Conservation (phyloP, 2,888 invertebrate genomes). For the Plebejus melissa region DNA sequence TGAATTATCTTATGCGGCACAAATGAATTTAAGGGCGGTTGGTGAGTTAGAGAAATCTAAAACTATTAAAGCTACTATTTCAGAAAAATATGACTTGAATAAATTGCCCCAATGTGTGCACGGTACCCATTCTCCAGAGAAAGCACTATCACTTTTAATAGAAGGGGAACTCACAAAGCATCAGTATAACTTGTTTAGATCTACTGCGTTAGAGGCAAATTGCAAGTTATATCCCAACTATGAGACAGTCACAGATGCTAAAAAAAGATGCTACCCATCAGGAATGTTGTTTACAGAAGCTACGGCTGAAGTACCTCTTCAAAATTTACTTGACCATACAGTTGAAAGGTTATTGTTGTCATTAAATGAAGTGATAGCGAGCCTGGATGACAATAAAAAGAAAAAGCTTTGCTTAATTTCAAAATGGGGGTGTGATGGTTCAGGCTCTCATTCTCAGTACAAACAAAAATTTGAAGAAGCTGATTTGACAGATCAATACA, state of each 20-base stretch:
- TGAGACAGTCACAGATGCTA: neutral
- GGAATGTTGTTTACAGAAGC: too few species aligned
- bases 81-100: too few species aligned
- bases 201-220: conserved; percentile 13
- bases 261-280: too few species aligned
- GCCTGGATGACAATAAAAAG: too few species aligned
- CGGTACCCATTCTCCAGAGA: too few species aligned
- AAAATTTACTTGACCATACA: too few species aligned
- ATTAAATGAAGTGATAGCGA: too few species aligned
- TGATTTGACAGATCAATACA: conserved; percentile 29
- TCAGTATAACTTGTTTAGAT: neutral
- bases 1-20: conserved; percentile 28
- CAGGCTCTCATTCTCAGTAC: conserved; percentile 32
- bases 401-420: conserved; percentile 27
- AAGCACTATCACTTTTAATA: too few species aligned
- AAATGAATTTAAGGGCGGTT: conserved; percentile 27
- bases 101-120: too few species aligned
- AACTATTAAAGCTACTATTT: conserved; percentile 19
- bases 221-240: conserved; percentile 17
- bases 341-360: too few species aligned
- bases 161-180: too few species aligned
- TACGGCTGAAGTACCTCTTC: too few species aligned
- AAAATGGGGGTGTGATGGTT: conserved; percentile 35
- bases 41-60: conserved; percentile 14
- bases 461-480: conserved; percentile 34